A percentile compares a stretch with the other conserved stretches of the same genome.
Conservation (phyloP, 2,113 vertebrate species). For the Pseudorasbora parva region DNA sequence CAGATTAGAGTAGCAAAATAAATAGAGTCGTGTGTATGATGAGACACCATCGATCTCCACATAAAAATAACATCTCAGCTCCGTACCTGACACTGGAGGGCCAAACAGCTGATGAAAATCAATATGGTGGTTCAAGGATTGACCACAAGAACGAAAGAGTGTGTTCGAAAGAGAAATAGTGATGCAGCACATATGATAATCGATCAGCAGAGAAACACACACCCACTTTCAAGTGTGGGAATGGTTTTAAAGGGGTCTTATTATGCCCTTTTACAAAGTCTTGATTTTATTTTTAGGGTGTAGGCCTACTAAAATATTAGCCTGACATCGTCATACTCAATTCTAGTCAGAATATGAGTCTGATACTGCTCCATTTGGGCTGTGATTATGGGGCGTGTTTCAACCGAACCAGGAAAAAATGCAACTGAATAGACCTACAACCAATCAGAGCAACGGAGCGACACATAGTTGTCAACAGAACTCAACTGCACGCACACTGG, state of each 20-base stretch:
- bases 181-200: slow-evolving; percentile 43
- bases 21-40: slow-evolving; percentile 40
- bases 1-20: slow-evolving; percentile 49
- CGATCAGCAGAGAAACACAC: slow-evolving; percentile 34
- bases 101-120: slow-evolving; percentile 60
- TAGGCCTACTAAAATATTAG: too few species aligned
- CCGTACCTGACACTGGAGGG: slow-evolving; percentile 50
- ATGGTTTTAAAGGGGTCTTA: background rate
- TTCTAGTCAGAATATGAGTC: too few species aligned
- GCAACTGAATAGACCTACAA: too few species aligned
- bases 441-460: too few species aligned
- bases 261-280: too few species aligned
- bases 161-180: slow-evolving; percentile 24
- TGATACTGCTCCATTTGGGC: too few species aligned
- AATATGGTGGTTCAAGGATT: slow-evolving; percentile 59
- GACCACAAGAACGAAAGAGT: slow-evolving; percentile 40
- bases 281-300: too few species aligned
- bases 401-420: too few species aligned
- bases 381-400: too few species aligned
- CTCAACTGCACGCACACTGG: too few species aligned
- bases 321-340: too few species aligned
- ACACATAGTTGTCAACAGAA: too few species aligned
- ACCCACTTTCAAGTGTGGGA: background rate
- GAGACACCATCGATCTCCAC: slow-evolving; percentile 55
- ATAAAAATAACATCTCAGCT: slow-evolving; percentile 53